These are phyloP conservation scores for Corythoichthys haematopterus DNA, from an alignment of 2,113 vertebrate genomes.

Conservation along the genomic window DNA sequence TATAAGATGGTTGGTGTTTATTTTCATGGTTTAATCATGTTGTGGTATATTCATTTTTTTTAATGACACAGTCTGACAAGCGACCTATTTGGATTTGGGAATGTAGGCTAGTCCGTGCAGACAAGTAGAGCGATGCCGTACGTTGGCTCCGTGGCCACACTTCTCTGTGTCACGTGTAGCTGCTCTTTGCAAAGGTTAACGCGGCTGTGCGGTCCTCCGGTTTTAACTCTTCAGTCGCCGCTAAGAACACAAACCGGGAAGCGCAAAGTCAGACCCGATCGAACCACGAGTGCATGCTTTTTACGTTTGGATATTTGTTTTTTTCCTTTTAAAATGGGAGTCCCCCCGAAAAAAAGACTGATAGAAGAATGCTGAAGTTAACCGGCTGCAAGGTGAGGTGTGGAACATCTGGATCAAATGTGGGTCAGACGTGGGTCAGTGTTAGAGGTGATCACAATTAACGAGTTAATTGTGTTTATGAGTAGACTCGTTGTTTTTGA, in stretches of 20 bases:
- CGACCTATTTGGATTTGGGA: constrained; percentile 15
- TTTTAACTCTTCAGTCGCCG: constrained; percentile 56
- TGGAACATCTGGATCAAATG: constrained; percentile 46
- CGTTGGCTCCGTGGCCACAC: constrained; percentile 53
- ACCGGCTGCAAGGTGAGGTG: constrained; percentile 43
- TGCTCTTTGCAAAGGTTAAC: constrained; percentile 71
- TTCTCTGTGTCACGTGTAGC: constrained; percentile 71
- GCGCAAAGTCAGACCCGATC: constrained; percentile 4
- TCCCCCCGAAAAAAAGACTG: neutral
- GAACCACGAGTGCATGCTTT: constrained; percentile 2
- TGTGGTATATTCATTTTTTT: neutral
- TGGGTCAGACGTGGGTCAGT: constrained; percentile 29
- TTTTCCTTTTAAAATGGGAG: neutral
- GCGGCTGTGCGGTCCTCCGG: constrained; percentile 51
- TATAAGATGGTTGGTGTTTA: neutral
- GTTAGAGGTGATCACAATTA: neutral
- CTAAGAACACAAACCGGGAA: constrained; percentile 12
- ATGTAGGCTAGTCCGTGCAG: constrained; percentile 44
- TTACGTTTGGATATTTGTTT: neutral
- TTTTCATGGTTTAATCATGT: too few species aligned
- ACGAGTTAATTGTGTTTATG: neutral
- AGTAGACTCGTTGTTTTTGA: constrained; percentile 1
- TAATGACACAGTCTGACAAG: neutral
- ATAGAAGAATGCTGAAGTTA: constrained; percentile 22
- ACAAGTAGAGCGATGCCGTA: constrained; percentile 44